phyloP scores from a whole-genome alignment of 2,797 vertebrate species.

The Cirrhinus molitorella region DNA sequence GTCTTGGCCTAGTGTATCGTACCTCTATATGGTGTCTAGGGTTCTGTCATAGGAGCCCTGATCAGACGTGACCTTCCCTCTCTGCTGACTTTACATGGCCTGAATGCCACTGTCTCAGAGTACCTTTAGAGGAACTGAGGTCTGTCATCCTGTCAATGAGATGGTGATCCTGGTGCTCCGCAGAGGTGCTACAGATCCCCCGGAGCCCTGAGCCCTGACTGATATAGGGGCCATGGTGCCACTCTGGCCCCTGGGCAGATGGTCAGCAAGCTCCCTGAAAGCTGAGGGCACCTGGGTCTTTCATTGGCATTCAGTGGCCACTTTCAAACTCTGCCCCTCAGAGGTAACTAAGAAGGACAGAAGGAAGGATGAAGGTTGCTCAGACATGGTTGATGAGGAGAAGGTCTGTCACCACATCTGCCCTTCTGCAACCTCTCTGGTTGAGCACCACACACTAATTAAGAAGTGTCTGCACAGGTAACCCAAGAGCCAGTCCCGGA shows the following conservation, averaged over 20 bases:
- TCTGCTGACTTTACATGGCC: slow-evolving; percentile 25
- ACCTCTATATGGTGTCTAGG: slow-evolving; percentile 15
- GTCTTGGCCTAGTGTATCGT: slow-evolving; percentile 6
- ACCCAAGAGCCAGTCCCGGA: neutral
- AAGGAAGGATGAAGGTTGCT: slow-evolving; percentile 77
- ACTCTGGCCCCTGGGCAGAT: slow-evolving; percentile 66
- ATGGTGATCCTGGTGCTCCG: slow-evolving; percentile 51
- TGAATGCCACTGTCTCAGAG: slow-evolving; percentile 28
- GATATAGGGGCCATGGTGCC: slow-evolving; percentile 49
- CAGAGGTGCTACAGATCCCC: slow-evolving; percentile 48
- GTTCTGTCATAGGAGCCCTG: slow-evolving; percentile 28
- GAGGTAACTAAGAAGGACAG: slow-evolving; percentile 56
- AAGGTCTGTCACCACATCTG: slow-evolving; percentile 73
- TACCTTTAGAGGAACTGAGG: slow-evolving; percentile 34
- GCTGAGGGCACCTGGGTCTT: slow-evolving; percentile 56
- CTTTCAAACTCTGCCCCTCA: slow-evolving; percentile 43
- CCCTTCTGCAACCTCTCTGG: slow-evolving; percentile 65
- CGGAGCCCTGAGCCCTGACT: slow-evolving; percentile 45
- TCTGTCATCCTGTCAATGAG: slow-evolving; percentile 49
- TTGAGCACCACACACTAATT: slow-evolving; percentile 54
- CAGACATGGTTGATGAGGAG: slow-evolving; percentile 69
- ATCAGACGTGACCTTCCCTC: slow-evolving; percentile 39
- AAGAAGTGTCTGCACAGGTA: slow-evolving; percentile 20
- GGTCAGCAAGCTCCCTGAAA: slow-evolving; percentile 59
- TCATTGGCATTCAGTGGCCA: slow-evolving; percentile 64